Base-by-base conservation (phyloP, 2,888 invertebrate genomes). In the Ypsolopha sequella region DNA sequence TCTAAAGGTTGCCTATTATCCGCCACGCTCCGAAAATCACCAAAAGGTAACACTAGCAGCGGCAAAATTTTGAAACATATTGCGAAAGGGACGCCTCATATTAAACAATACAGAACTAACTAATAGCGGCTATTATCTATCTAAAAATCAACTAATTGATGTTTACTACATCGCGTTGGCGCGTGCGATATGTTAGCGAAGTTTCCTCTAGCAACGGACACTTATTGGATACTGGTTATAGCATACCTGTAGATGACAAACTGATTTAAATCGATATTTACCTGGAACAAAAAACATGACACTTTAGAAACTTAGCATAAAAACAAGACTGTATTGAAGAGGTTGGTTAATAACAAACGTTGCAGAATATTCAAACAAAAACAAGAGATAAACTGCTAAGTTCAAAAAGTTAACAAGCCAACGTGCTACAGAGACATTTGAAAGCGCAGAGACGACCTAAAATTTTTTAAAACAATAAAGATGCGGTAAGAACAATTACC, bases 21-120 rank as follows among this genome's bases (percentile, higher is more conserved):
- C 80, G 86, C 81, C 76, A 86, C 86, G 86, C 86, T 86, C 86
- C 86, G 84, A 86, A 86, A 84, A 85, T 56, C 84, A 85, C 70
- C 75, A 76, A 85, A 84, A 82, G 79, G 81, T 76, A 82, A 76
- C 75, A 73, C 72, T 76, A 76, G 72, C 74, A 69, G 79, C 79
- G 81, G 82, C 78, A 80, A 78, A 81, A 76, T 85, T 84, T 84
- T 82, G 81, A 78, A 86, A 86, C 73, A 36, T 59, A 62, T 86
- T 86, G 73, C 84, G 72, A 77, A 85, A 86, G 76, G 70, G 64
- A 69, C 68, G 66, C 69, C 43, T 77, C 79, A 76, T 84, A 82
- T 80, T 80, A 79, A 84, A 85, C 84, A 51, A 51, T 82, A 82
- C 76, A 74, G 61, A 64, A 62, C 71, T 75, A 79, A 76, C 78